phyloP scores from a whole-genome alignment of 1,140 invertebrate species.

The Dolichoris vasculosae region DNA sequence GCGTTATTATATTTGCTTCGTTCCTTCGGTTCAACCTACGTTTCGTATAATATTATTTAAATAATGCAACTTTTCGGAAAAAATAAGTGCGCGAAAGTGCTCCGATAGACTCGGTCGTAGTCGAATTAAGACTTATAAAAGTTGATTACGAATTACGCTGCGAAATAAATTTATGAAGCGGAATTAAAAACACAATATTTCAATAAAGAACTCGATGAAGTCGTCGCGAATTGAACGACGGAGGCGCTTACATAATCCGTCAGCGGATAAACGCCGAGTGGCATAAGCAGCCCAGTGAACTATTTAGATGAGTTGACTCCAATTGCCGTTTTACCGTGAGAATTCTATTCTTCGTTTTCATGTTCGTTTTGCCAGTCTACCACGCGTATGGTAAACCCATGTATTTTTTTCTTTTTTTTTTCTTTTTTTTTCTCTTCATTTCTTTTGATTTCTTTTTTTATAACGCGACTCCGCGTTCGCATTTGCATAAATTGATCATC shows the following conservation, averaged over 20 bases:
- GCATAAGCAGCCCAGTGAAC: constrained; percentile 56
- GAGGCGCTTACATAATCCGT: constrained; percentile 49
- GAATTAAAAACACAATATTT: constrained; percentile 45
- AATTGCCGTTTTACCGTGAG: constrained; percentile 70
- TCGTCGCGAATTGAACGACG: constrained; percentile 33
- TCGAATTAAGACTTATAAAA: constrained; percentile 45
- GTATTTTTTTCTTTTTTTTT: too few species aligned
- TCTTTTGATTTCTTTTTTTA: too few species aligned
- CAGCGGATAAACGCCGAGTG: constrained; percentile 17
- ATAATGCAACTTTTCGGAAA: not conserved
- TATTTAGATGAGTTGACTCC: constrained; percentile 71
- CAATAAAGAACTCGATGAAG: constrained; percentile 33
- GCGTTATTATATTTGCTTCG: not conserved
- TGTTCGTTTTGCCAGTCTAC: not conserved
- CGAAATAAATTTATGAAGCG: constrained; percentile 47
- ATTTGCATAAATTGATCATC: too few species aligned
- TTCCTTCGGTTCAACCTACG: not conserved
- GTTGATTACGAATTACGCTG: constrained; percentile 38
- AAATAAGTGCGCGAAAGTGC: not conserved
- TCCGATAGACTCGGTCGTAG: constrained; percentile 1
- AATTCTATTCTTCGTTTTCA: constrained; percentile 62
- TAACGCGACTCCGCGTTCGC: too few species aligned
- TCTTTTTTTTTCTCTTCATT: too few species aligned
- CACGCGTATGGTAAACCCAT: too few species aligned
- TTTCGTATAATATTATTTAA: not conserved